Base-by-base conservation (phyloP, 2,888 invertebrate species). In the Argyresthia goedartella region DNA sequence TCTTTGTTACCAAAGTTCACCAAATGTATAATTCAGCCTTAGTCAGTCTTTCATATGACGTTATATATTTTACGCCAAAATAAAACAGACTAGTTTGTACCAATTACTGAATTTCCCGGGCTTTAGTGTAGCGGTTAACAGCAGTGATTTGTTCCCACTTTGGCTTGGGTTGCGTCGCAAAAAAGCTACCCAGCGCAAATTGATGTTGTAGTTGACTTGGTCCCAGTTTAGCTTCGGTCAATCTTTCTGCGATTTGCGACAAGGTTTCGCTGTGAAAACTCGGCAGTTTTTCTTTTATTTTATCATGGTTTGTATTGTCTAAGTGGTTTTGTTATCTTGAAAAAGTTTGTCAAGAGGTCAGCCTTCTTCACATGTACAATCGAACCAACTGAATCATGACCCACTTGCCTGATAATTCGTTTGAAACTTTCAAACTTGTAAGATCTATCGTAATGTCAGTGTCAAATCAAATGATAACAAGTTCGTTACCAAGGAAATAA, bases 141-240 rank as follows among this genome's bases (percentile, higher is more conserved):
- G 36, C 45, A 33, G 51, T 36, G 51, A 51, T 51, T 51, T 51
- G 45, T 46, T 47, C 34, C 15, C 44, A 25, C 25, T 2, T 25
- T 25, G 25, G 25, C 25, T 14, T 42, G 6, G 6, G 11, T 13
- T 41, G 41, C n/a, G 8, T 14, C 42, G 13, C 42, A 14, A 33
- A n/a, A 8, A 33, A 51, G 34, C 43, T 11, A 14, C 42, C 42
- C 42, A 42, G 14, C 13, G n/a, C 3, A 42, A 42, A 42, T n/a
- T 42, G 13, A 42, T 42, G n/a, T 42, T 8, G 14, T 13, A 8
- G 14, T 13, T 25, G 25, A 25, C 25, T 25, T 25, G 25, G 25
- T 25, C 25, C 6, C 25, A 25, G 25, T 25, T 25, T 25, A 6
- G 25, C 25, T 25, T 25, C 34, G 46, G 46, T 47, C 33, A 47